Evolutionary conservation across 2,113 vertebrate genomes (phyloP).

Genomic region (Aldabrachelys gigantea): DNA sequence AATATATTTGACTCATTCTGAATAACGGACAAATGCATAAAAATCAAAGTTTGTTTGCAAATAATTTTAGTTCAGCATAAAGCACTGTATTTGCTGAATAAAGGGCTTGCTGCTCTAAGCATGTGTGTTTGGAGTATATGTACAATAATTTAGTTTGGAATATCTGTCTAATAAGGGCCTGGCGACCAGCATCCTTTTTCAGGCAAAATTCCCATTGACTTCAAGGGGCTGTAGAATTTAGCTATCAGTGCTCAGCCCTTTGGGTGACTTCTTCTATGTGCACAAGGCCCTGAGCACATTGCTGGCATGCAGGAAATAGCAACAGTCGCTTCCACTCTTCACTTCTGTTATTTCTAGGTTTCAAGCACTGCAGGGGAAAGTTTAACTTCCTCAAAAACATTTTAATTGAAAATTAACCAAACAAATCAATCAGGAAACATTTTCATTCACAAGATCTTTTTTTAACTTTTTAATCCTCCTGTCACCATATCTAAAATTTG

Average conservation of each 20-base stretch:
- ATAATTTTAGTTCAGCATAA: background rate
- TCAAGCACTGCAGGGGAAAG: background rate
- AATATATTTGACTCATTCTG: background rate
- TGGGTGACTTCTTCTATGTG: rapidly evolving
- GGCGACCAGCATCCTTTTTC: background rate
- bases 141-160: background rate
- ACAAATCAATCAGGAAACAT: rapidly evolving
- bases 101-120: background rate
- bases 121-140: rapidly evolving
- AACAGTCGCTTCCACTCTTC: rapidly evolving
- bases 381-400: background rate
- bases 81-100: background rate
- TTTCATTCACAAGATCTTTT: background rate
- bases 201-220: background rate
- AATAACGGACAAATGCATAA: background rate
- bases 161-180: background rate
- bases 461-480: background rate
- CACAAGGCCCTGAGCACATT: background rate
- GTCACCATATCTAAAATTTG: rapidly evolving
- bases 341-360: background rate
- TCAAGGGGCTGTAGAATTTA: background rate
- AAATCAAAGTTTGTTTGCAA: background rate
- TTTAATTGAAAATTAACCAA: background rate
- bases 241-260: rapidly evolving
- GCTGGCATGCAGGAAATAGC: rapidly evolving